phyloP scores from a whole-genome alignment of 2,888 invertebrate genomes.

The Thymelicus lineola region DNA sequence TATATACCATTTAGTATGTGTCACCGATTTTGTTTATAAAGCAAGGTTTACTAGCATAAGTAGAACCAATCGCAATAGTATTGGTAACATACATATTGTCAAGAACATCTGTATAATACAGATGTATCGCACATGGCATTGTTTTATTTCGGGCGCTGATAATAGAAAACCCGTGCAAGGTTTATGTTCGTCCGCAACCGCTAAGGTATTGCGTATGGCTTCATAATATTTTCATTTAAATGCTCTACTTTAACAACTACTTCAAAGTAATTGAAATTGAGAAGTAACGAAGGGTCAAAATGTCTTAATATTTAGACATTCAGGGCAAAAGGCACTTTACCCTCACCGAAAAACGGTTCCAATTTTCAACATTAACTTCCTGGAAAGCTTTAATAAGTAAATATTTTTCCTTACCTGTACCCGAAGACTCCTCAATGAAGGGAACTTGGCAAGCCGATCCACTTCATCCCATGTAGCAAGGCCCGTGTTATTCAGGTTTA shows the following conservation, averaged over 20 bases:
- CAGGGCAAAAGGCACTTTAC: background rate
- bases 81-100: too few species aligned
- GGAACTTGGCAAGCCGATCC: constrained; percentile 93
- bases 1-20: too few species aligned
- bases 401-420: constrained; percentile 86
- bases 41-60: too few species aligned
- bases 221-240: constrained; percentile 16
- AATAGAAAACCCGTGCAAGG: constrained; percentile 39
- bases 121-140: constrained; percentile 23
- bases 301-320: background rate
- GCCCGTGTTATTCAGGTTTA: constrained; percentile 94
- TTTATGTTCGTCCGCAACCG: constrained; percentile 33
- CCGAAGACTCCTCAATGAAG: constrained; percentile 92
- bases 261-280: background rate
- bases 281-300: background rate
- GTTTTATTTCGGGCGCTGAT: constrained; percentile 40
- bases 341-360: background rate
- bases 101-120: background rate
- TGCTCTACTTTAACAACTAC: background rate
- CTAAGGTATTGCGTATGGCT: constrained; percentile 16
- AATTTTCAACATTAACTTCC: background rate
- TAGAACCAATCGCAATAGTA: too few species aligned
- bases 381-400: background rate
- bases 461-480: constrained; percentile 95
- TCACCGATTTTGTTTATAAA: too few species aligned